phyloP scores from a whole-genome alignment of 1,140 invertebrate genomes.

The Steinernema khuongi region DNA sequence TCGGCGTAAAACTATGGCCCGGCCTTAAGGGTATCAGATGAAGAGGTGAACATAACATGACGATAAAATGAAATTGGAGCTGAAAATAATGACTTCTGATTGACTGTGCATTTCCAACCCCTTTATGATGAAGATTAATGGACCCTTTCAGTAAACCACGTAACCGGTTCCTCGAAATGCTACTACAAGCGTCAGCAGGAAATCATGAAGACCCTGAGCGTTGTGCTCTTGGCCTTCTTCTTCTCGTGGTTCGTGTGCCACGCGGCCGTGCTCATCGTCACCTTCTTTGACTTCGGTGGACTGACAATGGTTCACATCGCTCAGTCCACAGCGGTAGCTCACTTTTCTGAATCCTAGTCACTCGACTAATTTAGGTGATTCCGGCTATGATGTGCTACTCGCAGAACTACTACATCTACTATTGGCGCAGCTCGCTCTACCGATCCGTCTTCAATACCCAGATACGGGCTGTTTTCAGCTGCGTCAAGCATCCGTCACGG shows the following conservation, averaged over 20 bases:
- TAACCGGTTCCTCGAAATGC: not conserved
- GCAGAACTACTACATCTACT: conserved; percentile 3
- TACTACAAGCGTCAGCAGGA: conserved; percentile 2
- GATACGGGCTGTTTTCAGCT: not conserved
- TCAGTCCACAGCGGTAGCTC: not conserved
- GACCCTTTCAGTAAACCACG: not conserved
- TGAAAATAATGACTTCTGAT: too few relatives aligned
- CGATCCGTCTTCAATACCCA: not conserved
- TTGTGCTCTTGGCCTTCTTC: not conserved
- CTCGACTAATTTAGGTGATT: not conserved
- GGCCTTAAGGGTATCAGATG: too few relatives aligned
- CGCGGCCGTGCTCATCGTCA: not conserved
- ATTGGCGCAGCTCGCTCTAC: not conserved
- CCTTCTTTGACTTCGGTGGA: not conserved
- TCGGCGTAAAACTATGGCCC: too few relatives aligned
- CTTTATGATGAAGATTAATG: too few relatives aligned
- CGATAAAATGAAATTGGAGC: too few relatives aligned
- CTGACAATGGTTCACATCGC: not conserved
- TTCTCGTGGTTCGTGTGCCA: not conserved
- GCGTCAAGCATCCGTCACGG: not conserved
- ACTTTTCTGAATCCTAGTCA: not conserved
- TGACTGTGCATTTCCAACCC: too few relatives aligned
- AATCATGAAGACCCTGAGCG: not conserved
- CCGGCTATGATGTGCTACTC: not conserved
- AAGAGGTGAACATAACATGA: too few relatives aligned